These are phyloP conservation scores for Crepidodera aurea DNA, from an alignment of 2,888 invertebrate genomes.

Conservation along the genomic window DNA sequence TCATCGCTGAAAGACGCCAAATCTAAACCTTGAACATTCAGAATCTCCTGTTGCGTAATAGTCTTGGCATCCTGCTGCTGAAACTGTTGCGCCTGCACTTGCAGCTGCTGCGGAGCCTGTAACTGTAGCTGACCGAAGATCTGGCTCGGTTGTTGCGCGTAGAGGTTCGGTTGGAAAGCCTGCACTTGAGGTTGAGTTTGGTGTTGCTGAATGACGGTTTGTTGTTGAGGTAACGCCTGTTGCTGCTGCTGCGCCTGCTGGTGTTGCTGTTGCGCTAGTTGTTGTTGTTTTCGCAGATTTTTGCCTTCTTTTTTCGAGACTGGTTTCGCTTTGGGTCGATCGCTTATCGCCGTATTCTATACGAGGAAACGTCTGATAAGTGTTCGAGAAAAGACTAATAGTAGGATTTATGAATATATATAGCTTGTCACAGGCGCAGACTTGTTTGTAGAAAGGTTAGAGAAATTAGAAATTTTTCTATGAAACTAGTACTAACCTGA, in stretches of 20 bases:
- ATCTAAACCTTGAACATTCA: slow-evolving; percentile 56
- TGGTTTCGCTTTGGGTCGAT: slow-evolving; percentile 84
- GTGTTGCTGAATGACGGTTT: slow-evolving; percentile 46
- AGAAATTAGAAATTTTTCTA: too few relatives aligned
- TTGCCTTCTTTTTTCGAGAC: slow-evolving; percentile 83
- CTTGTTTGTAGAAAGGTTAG: too few relatives aligned
- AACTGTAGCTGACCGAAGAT: slow-evolving; percentile 60
- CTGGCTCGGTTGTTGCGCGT: slow-evolving; percentile 62
- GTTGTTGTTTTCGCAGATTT: slow-evolving; percentile 70
- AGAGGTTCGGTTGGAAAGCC: slow-evolving; percentile 55
- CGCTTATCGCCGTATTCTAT: slow-evolving; percentile 79
- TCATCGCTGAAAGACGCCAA: slow-evolving; percentile 52
- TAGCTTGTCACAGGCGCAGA: too few relatives aligned
- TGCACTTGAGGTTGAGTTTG: slow-evolving; percentile 50
- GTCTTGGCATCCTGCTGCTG: slow-evolving; percentile 40
- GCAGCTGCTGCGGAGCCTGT: slow-evolving; percentile 60
- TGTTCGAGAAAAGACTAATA: slow-evolving; percentile 36
- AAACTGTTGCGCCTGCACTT: slow-evolving; percentile 58
- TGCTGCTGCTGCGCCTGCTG: slow-evolving; percentile 52
- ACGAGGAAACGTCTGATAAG: too few relatives aligned
- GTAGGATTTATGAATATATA: too few relatives aligned
- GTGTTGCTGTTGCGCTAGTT: slow-evolving; percentile 55
- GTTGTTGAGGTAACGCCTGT: slow-evolving; percentile 54
- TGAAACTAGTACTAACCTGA: slow-evolving; percentile 60
- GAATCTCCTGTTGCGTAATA: slow-evolving; percentile 50